These are phyloP conservation scores for Lepisosteus osseus DNA, from an alignment of 2,113 vertebrate species.

Conservation along the genomic window DNA sequence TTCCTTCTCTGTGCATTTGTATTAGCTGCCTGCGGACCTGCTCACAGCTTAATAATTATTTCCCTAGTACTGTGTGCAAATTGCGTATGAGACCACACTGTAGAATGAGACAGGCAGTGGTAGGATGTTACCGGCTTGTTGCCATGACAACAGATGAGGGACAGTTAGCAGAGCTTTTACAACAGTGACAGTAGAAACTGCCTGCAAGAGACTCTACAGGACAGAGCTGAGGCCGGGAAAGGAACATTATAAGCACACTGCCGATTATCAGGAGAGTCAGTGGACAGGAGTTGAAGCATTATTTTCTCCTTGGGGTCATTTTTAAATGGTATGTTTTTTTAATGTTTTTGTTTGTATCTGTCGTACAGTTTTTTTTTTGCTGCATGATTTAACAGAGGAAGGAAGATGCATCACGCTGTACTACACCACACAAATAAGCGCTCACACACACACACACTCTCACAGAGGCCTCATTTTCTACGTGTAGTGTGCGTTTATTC, in stretches of 20 bases:
- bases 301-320: background rate
- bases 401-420: constrained; percentile 7
- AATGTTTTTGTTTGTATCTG: background rate
- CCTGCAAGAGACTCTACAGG: constrained; percentile 55
- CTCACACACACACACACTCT: constrained; percentile 25
- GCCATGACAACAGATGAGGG: constrained; percentile 89
- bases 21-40: background rate
- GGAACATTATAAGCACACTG: constrained; percentile 8
- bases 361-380: constrained; percentile 6
- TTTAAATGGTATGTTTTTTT: constrained; percentile 23
- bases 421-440: constrained; percentile 5
- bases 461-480: constrained; percentile 46
- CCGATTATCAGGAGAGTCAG: constrained; percentile 19
- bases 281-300: background rate
- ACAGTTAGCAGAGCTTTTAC: constrained; percentile 56
- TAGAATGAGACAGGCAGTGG: constrained; percentile 74
- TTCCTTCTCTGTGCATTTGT: background rate
- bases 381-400: constrained; percentile 14
- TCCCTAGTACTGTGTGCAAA: constrained; percentile 36
- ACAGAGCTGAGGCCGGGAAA: constrained; percentile 25
- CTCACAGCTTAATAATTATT: constrained; percentile 19
- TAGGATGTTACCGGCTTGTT: constrained; percentile 87
- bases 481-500: constrained; percentile 69
- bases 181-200: constrained; percentile 44
- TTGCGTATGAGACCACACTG: constrained; percentile 52